These are phyloP conservation scores for Ceratotherium simum DNA, from an alignment of 2,113 vertebrate genomes.

Conservation along the genomic window DNA sequence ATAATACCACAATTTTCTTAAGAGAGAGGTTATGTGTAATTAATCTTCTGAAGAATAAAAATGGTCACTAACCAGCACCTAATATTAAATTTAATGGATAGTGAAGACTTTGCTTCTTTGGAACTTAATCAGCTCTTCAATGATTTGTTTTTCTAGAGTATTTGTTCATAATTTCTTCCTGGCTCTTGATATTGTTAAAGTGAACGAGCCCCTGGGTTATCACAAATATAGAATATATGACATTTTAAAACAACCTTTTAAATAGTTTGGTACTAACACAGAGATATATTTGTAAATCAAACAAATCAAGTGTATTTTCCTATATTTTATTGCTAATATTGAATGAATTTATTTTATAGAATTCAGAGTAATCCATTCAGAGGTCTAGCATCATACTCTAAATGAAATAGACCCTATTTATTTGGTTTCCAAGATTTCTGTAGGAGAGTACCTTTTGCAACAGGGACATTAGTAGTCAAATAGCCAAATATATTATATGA, in stretches of 20 bases:
- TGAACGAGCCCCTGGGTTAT: slow-evolving; percentile 56
- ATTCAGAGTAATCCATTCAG: slow-evolving; percentile 44
- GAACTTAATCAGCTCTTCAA: slow-evolving; percentile 48
- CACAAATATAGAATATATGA: slow-evolving; percentile 76
- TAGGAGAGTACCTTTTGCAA: background rate
- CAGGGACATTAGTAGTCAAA: background rate
- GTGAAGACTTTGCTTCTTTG: background rate
- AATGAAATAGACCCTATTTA: slow-evolving; percentile 58
- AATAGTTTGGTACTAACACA: slow-evolving; percentile 73
- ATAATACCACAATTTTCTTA: background rate
- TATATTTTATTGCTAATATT: slow-evolving; percentile 70
- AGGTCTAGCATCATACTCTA: background rate
- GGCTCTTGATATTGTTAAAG: slow-evolving; percentile 76
- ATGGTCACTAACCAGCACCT: background rate
- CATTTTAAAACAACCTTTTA: slow-evolving; percentile 74
- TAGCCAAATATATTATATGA: background rate
- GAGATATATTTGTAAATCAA: slow-evolving; percentile 80
- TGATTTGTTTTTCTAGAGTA: slow-evolving; percentile 57
- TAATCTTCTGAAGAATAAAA: background rate
- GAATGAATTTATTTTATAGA: slow-evolving; percentile 70
- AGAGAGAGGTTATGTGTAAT: background rate
- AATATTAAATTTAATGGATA: slow-evolving; percentile 58
- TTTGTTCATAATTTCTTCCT: slow-evolving; percentile 73
- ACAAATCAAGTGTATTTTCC: slow-evolving; percentile 60
- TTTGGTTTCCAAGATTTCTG: background rate